Evolutionary conservation across 2,888 invertebrate genomes (phyloP), one percentile per base, ranked within the genome.

Genomic region (Lordiphosa fenestrarum): DNA sequence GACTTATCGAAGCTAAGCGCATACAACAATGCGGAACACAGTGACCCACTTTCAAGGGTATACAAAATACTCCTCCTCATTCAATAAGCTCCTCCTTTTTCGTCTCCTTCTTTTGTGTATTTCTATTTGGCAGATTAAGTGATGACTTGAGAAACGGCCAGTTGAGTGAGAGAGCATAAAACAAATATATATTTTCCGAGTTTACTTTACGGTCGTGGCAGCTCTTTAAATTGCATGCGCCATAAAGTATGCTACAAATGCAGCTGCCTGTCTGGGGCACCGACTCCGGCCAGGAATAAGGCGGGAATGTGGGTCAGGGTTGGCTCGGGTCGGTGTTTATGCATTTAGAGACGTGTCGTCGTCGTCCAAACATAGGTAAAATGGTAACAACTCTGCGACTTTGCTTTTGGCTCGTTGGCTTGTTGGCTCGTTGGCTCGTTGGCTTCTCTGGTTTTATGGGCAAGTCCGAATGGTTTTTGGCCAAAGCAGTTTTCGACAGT

Each of bases 121-220:
- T 59, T 56, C 54, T 61, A 64, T 64, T 68, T 78, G 78, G 61
- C 72, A 59, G 65, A 71, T 68, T 71, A 73, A 73, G 75, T 69
- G 78, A 78, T 73, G 60, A 74, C 75, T 61, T 57, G 67, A 49
- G 63, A 48, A 63, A 55, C 58, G 37, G 49, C 58, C 37, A 68
- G 57, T 68, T 69, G 57, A 70, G 66, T 54, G 39, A 42, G 19
- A 41, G 56, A 55, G 60, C 46, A 55, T 41, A 69, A 39, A 60
- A 67, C 42, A 66, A 62, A 59, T 70, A 64, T 39, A 44, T 47
- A 35, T 48, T 57, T 59, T 62, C 40, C 51, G 54, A 68, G 56
- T 68, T 73, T 60, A 33, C 53, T 72, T 72, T 54, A 64, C 55
- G 53, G 50, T 67, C 48, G 15, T 19, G 37, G 10, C 36, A 40